Conservation (phyloP, 2,113 vertebrate genomes). For the Cepphus grylle region DNA sequence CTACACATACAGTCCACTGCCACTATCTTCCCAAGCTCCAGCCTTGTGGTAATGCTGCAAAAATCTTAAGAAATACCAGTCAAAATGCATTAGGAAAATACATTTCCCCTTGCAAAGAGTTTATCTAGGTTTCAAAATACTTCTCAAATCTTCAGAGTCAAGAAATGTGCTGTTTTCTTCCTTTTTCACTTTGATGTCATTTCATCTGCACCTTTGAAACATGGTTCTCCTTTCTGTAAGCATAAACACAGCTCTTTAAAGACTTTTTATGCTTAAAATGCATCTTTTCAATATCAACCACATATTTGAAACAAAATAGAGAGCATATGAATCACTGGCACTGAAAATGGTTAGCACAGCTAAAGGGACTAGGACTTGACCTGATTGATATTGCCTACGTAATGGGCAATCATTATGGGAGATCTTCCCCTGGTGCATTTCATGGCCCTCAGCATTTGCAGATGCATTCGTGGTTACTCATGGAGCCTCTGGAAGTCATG, state of each 20-base stretch:
- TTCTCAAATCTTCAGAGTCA: background rate
- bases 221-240: background rate
- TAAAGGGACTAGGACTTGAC: background rate
- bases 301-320: background rate
- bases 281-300: background rate
- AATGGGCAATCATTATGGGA: background rate
- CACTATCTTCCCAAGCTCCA: background rate
- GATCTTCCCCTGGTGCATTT: background rate
- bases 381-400: background rate
- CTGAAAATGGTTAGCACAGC: background rate
- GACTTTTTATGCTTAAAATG: background rate
- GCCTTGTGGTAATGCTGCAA: background rate
- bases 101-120: background rate
- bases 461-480: background rate
- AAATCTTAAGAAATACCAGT: background rate
- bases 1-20: background rate
- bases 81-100: background rate
- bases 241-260: background rate
- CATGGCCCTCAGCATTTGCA: background rate
- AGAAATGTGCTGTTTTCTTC: background rate
- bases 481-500: background rate
- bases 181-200: background rate
- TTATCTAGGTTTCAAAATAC: background rate
- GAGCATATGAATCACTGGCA: background rate
- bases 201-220: background rate